Base-by-base conservation (phyloP, 1,140 invertebrate genomes). In the Diachasma alloeum region DNA sequence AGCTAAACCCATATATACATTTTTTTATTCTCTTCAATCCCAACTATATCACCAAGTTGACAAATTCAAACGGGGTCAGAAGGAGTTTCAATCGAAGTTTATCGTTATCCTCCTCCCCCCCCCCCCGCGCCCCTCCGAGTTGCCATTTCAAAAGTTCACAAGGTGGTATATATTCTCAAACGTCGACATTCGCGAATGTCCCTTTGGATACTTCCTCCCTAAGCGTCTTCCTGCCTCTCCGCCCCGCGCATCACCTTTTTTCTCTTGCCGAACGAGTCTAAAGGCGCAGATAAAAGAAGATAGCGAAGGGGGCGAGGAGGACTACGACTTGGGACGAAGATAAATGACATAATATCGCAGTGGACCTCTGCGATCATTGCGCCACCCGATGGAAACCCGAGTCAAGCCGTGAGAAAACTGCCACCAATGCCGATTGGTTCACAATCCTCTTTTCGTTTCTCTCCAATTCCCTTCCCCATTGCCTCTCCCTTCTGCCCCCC, bases 341-440 rank as follows among this genome's bases (percentile, higher is more conserved):
- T 87, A 87, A 89, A 89, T 87, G 85, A 86, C 84, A 87, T 87
- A 88, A 89, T 89, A 89, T 89, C 87, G 84, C 80, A 81, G 81
- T 75, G 82, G 83, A 84, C 84, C 44, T 74, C 66, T 53, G 77
- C 80, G 85, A 87, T 85, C 84, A 85, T 85, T 85, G 83, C 81
- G 80, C 67, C 66, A 63, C 75, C 76, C 44, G 77, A 76, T 77
- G 76, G 83, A 84, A 81, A 82, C 84, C 66, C 66, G 31, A 68
- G 66, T 68, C 66, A 68, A 68, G 13, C 36, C 36, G 66, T 19
- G n/a, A 68, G 36, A 68, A 68, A 68, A 68, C 31, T 68, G 66
- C 66, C 36, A 68, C 66, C 66, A 68, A 17, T 63, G 26, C 36
- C 36, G 66, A 68, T 68, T 68, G 66, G 13, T 39, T 68, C 36